Evolutionary conservation across 2,113 vertebrate species (phyloP), one percentile per base, ranked within the genome.

Genomic region (Chloropsis cyanopogon): DNA sequence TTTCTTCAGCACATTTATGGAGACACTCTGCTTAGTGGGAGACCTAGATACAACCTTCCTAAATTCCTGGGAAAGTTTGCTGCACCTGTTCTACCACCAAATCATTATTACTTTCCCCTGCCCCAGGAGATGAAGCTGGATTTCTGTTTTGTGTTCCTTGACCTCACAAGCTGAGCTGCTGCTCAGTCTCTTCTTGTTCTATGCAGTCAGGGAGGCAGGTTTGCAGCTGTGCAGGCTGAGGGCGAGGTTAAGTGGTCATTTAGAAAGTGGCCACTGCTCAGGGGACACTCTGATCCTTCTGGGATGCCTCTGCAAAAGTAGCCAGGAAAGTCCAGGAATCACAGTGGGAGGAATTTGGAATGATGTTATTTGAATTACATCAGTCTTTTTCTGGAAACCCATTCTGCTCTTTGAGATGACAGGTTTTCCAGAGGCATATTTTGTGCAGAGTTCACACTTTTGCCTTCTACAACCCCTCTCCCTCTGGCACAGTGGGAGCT

Each of bases 111-210:
- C 31, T 72, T 88, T 72, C 22, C 9, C 12, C 37, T 9, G 7
- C 15, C 66, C 12, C 17, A 8, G 6, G 65, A 64, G 59, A 15
- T 20, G 31, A 33, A 24, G 4, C 44, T 92, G 80, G 5, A 41
- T 87, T 85, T 94, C 82, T 85, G 35, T 19, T 49, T 64, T 93
- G 63, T 52, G 41, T 79, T 80, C 46, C n/a, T 28, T 71, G 52
- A 33, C 37, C 24, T 64, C 2, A 0, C 46, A 52, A 22, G 24
- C 41, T 64, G 63, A 86, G 63, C 46, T 71, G 60, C 44, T 79
- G 42, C 61, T 89, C 31, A 4, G 24, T 61, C 21, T 80, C 29
- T 35, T 31, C 49, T 52, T 61, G 14, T 61, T 41, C n/a, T 7
- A 0, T 2, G 2, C 14, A 13, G 19, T 15, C 5, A 1, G 14